phyloP scores from a whole-genome alignment of 2,888 invertebrate species.

The Rhorus exstirpatorius region DNA sequence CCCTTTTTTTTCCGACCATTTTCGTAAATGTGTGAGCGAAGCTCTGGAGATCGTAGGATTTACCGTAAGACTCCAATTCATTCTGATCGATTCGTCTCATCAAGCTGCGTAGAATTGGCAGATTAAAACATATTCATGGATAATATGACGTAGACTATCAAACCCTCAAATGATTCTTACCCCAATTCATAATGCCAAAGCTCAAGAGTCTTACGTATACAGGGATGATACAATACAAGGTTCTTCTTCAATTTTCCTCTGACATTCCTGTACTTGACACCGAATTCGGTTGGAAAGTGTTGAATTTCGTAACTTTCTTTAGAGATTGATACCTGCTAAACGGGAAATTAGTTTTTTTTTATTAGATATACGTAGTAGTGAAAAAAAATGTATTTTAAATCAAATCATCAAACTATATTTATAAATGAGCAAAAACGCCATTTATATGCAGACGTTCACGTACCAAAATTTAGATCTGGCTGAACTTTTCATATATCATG shows the following conservation, averaged over 20 bases:
- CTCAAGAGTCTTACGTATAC: conserved; percentile 92
- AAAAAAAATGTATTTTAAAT: no score
- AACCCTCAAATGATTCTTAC: conserved; percentile 84
- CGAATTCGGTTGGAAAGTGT: conserved; percentile 72
- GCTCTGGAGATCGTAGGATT: conserved; percentile 90
- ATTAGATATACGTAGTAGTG: no score
- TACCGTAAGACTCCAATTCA: conserved; percentile 88
- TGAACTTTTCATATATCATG: no score
- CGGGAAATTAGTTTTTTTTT: no score
- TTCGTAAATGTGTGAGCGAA: conserved; percentile 88
- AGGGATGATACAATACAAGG: conserved; percentile 93
- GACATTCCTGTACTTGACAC: conserved; percentile 78
- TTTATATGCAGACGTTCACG: no score
- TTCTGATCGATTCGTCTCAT: conserved; percentile 89
- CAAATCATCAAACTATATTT: no score
- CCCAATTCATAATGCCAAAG: conserved; percentile 94
- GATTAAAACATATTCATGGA: neutral
- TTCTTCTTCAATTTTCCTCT: conserved; percentile 88
- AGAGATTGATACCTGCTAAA: conserved; percentile 67
- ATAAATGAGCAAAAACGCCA: no score
- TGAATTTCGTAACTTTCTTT: conserved; percentile 73
- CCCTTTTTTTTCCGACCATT: conserved; percentile 90
- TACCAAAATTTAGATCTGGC: no score
- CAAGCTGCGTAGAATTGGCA: conserved; percentile 85
- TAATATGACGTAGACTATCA: neutral